Evolutionary conservation across 2,888 invertebrate genomes (phyloP).

Genomic region (Spodoptera exigua): DNA sequence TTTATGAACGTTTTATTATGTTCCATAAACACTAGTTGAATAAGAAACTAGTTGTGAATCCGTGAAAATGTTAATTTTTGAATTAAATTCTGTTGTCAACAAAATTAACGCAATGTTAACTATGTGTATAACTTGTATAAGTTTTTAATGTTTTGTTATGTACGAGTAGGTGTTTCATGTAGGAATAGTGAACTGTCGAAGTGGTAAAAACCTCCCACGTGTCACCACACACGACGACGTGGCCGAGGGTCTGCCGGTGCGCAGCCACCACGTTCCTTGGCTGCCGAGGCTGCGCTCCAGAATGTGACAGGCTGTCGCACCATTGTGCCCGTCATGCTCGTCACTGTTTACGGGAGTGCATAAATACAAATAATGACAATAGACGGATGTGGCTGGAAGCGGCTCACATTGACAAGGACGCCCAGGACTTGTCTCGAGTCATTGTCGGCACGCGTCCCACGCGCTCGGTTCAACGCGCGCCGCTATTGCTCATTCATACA

Average conservation of each 20-base stretch:
- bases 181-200: slow-evolving; percentile 49
- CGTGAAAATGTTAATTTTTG: slow-evolving; percentile 75
- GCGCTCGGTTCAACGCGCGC: slow-evolving; percentile 80
- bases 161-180: slow-evolving; percentile 50
- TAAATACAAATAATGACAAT: slow-evolving; percentile 87
- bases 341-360: slow-evolving; percentile 83
- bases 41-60: slow-evolving; percentile 74
- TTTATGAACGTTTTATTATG: slow-evolving; percentile 80
- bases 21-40: slow-evolving; percentile 75
- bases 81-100: slow-evolving; percentile 47
- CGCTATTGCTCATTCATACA: slow-evolving; percentile 88
- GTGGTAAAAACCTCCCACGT: slow-evolving; percentile 75
- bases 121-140: slow-evolving; percentile 55
- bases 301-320: slow-evolving; percentile 45
- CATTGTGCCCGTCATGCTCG: slow-evolving; percentile 76
- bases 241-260: slow-evolving; percentile 40
- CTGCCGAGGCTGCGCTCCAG: slow-evolving; percentile 36
- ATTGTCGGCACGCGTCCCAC: slow-evolving; percentile 87
- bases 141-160: slow-evolving; percentile 43
- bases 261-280: slow-evolving; percentile 16
- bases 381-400: slow-evolving; percentile 89
- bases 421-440: slow-evolving; percentile 86
- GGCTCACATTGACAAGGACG: slow-evolving; percentile 89
- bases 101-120: slow-evolving; percentile 48
- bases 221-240: slow-evolving; percentile 73